Base-by-base conservation (phyloP, 2,888 invertebrate genomes). In the Dioctria rufipes region DNA sequence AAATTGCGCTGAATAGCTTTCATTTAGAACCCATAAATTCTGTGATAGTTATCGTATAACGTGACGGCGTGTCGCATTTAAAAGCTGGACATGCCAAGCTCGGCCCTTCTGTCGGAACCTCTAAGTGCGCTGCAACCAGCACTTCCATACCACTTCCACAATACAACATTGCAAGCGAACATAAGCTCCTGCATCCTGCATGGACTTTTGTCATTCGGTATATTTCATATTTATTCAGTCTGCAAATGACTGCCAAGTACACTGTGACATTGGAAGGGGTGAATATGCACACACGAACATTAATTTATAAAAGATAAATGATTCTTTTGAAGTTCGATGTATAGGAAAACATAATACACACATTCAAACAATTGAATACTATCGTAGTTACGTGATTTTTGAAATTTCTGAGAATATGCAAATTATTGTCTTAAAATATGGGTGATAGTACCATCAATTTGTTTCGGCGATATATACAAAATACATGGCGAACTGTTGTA, bases 1-100 rank as follows among this genome's bases (percentile, higher is more conserved):
- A 75, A 75, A 75, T 75, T 60, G 75, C 75, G 42, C 13, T 75
- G 75, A 75, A 75, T 75, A 75, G 75, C 75, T 75, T 75, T 75
- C 75, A 75, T 60, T 75, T 75, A 75, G 75, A 75, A 75, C 40
- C 75, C 75, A 75, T 75, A 60, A 75, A 75, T 75, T 75, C 60
- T 61, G 60, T 75, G 75, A 75, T 75, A 25, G 25, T 25, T 25
- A 75, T 75, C 75, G 60, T 60, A 61, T 75, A 60, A 75, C 75
- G 75, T 75, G 75, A 75, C 60, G 58, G 75, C 49, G 75, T 75
- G 75, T 60, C 75, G 75, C 60, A 60, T 75, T 75, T 75, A 60
- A 75, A 75, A 75, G 60, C 75, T 75, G 75, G 75, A 60, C 75
- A 75, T 71, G 51, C 54, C 67, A 5, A 46, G 67, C 11, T 11